Base-by-base conservation (phyloP, 2,797 vertebrate genomes). In the Alosa sapidissima region DNA sequence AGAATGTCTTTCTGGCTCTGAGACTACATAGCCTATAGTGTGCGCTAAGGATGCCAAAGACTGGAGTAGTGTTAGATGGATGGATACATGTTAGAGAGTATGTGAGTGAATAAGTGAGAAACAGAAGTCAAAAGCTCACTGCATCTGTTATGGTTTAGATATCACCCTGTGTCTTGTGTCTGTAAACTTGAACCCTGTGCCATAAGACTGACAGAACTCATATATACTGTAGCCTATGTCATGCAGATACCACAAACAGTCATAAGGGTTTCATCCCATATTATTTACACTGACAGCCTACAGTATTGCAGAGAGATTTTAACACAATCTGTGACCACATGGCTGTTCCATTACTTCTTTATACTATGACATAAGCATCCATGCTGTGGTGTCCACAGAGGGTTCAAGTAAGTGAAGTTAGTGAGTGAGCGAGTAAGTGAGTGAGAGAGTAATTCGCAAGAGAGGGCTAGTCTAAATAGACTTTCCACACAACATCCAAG, bases 1-100 rank as follows among this genome's bases (percentile, higher is more conserved):
- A 51, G 14, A 84, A 58, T 85, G 65, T 6, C 10, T 51, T 51
- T 47, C 68, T 78, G 84, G 45, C 51, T 10, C 47, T 62, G 81
- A 62, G 81, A 36, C 36, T 13, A 81, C 55, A 62, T 36, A 7
- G 55, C 41, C 41, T 41, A 28, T 41, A 60, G 55, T 60, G n/a
- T 8, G 11, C 1, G 28, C 9, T 28, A 2, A 72, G 65, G 65
- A 72, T 72, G 62, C 33, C 36, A 11, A 72, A 11, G 1, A 36
- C 65, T n/a, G 55, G 14, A 41, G 11, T 16, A 16, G 68, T 45
- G 16, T 9, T 16, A 16, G 36, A 75, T 19, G 33, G 41, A 41
- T 75, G 68, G 11, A 6, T 41, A 41, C 13, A 45, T 45, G 68
- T 13, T 75, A 7, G 13, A 45, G 5, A 41, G 65, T 13, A 33